Evolutionary conservation across 2,113 vertebrate species (phyloP), one percentile per base, ranked within the genome.

Genomic region (human (Homo sapiens)): DNA sequence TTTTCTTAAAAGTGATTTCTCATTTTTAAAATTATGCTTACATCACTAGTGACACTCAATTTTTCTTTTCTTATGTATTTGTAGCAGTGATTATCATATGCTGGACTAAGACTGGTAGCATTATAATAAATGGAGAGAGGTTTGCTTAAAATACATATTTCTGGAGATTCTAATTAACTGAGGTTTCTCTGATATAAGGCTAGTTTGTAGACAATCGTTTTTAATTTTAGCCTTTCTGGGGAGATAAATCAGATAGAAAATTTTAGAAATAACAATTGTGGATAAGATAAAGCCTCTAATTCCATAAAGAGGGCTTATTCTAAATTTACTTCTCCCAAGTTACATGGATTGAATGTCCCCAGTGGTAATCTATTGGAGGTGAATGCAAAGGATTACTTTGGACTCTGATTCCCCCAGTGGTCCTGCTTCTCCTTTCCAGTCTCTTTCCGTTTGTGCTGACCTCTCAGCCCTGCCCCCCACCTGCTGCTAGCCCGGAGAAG

Each of bases 401-500:
- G 92, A 81, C 80, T 87, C 72, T 80, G 76, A 90, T 30, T 38
- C 32, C 75, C 55, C 61, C 25, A 9, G 5, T 13, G 18, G 57
- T 38, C 38, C 48, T 43, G 20, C 22, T 35, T 84, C 45, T 87
- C n/a, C 27, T 94, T 85, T 59, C 76, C 82, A 88, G 61, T 50
- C 43, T 97, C 94, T 94, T 89, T 78, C 91, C 89, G 94, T 94
- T 97, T 96, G 75, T 16, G 8, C n/a, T 95, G 93, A 96, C 86
- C 82, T 97, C 93, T 73, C 25, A 50, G 93, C 90, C 96, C 94
- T 96, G 88, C 2, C 59, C 97, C 48, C 97, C 57, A 97, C 94
- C 95, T 92, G 94, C 95, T 96, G 95, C 96, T 93, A 96, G 97
- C 78, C 97, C 5, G 1, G 89, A 98, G 95, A 93, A 97, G 93